Conservation (phyloP, 2,888 invertebrate genomes). For the Physocephala rufipes region DNA sequence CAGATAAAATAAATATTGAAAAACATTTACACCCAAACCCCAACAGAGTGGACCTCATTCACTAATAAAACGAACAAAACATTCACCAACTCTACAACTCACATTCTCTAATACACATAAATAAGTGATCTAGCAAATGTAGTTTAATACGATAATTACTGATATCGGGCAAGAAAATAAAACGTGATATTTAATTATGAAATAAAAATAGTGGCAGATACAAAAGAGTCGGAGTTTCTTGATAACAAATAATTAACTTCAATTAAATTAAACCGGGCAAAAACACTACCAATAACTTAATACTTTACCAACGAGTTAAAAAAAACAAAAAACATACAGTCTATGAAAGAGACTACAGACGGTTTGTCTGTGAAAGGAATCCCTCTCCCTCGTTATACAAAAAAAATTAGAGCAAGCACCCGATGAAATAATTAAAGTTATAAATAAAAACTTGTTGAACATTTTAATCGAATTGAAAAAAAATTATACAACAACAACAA, state of each 20-base stretch:
- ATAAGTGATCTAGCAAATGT: constrained; percentile 22
- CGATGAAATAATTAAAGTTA: neutral
- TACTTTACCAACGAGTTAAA: constrained; percentile 2
- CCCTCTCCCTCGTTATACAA: neutral
- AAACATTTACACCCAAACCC: neutral
- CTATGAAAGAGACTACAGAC: neutral
- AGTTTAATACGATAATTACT: constrained; percentile 34
- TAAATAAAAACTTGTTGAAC: neutral
- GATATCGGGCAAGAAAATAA: constrained; percentile 13
- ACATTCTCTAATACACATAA: constrained; percentile 14
- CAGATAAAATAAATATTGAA: no score
- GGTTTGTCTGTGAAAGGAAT: neutral
- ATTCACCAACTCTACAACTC: neutral
- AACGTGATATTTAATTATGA: neutral
- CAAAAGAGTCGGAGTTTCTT: neutral
- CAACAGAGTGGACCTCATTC: constrained; percentile 20
- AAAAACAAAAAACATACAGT: constrained; percentile 9
- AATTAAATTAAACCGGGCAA: constrained; percentile 33
- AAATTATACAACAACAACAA: no score
- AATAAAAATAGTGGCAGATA: neutral
- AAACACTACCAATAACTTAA: constrained; percentile 12
- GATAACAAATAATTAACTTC: constrained; percentile 32
- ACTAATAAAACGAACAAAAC: neutral
- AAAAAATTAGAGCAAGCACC: neutral
- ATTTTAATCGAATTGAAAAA: no score